Evolutionary conservation across 2,113 vertebrate species (phyloP).

Genomic region (Phaethornis superciliosus): DNA sequence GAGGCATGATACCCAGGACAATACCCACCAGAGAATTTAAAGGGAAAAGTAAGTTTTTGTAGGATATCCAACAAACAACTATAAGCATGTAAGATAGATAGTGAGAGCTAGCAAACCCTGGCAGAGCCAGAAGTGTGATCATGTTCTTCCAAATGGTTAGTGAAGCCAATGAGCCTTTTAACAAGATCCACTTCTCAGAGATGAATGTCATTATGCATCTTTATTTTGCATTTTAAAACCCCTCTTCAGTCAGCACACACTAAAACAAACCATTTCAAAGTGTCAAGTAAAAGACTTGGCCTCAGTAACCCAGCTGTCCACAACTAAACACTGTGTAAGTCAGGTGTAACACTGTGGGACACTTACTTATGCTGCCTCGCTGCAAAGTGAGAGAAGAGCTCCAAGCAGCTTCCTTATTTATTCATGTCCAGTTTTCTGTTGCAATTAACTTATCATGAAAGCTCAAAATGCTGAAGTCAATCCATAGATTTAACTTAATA

Average conservation of each 20-base stretch:
- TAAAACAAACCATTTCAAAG: background rate
- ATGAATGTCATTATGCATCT: background rate
- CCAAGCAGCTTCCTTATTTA: background rate
- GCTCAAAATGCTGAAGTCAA: background rate
- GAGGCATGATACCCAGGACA: background rate
- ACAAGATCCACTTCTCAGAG: background rate
- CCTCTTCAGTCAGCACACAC: background rate
- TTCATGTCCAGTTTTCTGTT: background rate
- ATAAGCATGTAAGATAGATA: background rate
- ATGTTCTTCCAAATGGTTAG: background rate
- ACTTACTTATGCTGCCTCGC: background rate
- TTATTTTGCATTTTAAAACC: background rate
- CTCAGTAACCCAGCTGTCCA: background rate
- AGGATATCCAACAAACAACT: background rate
- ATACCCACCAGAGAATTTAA: background rate
- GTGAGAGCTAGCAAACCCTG: background rate
- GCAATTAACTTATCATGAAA: background rate
- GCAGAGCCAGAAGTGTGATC: background rate
- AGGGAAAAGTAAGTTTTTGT: background rate
- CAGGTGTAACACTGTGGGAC: background rate
- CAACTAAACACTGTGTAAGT: background rate
- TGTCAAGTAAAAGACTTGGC: background rate
- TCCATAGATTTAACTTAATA: background rate
- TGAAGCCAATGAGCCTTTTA: background rate
- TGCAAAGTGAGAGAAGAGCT: background rate